Percentiles rank a stretch among this genome's conserved stretches.
These are phyloP conservation scores for Trachops cirrhosus DNA, from an alignment of 2,797 vertebrate species.

Conservation along the genomic window DNA sequence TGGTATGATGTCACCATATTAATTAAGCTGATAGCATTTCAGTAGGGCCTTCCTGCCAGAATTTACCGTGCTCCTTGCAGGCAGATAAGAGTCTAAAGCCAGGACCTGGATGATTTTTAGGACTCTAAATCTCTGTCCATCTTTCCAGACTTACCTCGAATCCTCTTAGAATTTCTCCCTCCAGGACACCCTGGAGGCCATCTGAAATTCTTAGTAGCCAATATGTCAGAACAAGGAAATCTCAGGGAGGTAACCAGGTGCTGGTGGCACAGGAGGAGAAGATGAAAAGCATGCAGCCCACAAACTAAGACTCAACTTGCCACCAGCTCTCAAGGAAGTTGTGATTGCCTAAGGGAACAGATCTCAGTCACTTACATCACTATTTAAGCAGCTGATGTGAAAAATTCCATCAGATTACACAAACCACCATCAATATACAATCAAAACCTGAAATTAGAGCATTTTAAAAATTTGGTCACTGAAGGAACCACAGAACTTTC, in stretches of 20 bases:
- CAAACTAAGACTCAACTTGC: not conserved
- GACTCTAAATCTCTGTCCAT: not conserved
- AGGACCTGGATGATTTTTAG: not conserved
- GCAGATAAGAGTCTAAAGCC: constrained; percentile 31
- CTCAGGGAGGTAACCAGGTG: not conserved
- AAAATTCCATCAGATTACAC: not conserved
- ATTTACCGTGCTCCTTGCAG: not conserved
- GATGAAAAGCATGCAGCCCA: not conserved
- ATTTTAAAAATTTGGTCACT: not conserved
- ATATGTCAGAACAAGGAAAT: not conserved
- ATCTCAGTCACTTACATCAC: not conserved
- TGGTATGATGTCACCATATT: constrained; percentile 53
- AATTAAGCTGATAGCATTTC: constrained; percentile 58
- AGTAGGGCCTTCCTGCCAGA: not conserved
- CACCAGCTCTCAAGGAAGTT: not conserved
- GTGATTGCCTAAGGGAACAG: not conserved
- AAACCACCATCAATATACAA: not conserved
- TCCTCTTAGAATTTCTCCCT: not conserved
- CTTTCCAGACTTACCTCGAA: not conserved
- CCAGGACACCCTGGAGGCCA: not conserved
- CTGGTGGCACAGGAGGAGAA: not conserved
- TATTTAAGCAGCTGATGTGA: not conserved
- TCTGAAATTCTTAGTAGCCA: not conserved
- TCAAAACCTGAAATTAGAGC: not conserved
- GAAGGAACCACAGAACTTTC: not conserved